These are phyloP conservation scores for Lordiphosa fenestrarum DNA, from an alignment of 2,888 invertebrate genomes.

Conservation along the genomic window DNA sequence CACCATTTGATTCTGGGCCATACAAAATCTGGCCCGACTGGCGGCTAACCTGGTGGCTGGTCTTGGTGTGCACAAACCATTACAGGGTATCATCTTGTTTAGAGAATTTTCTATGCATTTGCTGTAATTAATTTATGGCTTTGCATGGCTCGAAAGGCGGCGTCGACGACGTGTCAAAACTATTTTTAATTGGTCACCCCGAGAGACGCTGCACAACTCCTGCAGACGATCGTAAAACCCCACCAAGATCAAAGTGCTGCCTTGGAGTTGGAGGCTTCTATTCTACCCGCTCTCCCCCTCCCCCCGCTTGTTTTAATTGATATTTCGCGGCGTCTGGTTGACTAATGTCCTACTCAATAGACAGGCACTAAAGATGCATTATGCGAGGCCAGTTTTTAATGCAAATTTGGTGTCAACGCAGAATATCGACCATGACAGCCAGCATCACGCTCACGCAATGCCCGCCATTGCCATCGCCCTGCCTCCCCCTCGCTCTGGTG, in stretches of 20 bases:
- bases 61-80: too few relatives aligned
- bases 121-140: constrained; percentile 73
- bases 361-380: constrained; percentile 70
- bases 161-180: constrained; percentile 69
- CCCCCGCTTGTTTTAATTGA: constrained; percentile 63
- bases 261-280: constrained; percentile 16
- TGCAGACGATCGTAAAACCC: constrained; percentile 35
- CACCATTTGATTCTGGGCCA: not conserved
- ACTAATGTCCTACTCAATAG: constrained; percentile 75
- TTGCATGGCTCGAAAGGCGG: constrained; percentile 38
- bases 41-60: too few relatives aligned
- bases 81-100: not conserved
- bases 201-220: constrained; percentile 7
- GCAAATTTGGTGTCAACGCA: constrained; percentile 76
- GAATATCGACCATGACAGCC: constrained; percentile 74
- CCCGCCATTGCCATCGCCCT: constrained; percentile 1
- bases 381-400: constrained; percentile 67
- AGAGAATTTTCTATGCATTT: constrained; percentile 30
- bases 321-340: constrained; percentile 44
- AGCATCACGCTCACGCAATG: constrained; percentile 65
- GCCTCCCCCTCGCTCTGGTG: constrained; percentile 27
- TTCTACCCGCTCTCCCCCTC: constrained; percentile 62
- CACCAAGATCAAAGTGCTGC: constrained; percentile 29
- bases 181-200: constrained; percentile 62
- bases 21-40: not conserved